Evolutionary conservation across 2,113 vertebrate genomes (phyloP).

Genomic region (Syrmaticus mikado): DNA sequence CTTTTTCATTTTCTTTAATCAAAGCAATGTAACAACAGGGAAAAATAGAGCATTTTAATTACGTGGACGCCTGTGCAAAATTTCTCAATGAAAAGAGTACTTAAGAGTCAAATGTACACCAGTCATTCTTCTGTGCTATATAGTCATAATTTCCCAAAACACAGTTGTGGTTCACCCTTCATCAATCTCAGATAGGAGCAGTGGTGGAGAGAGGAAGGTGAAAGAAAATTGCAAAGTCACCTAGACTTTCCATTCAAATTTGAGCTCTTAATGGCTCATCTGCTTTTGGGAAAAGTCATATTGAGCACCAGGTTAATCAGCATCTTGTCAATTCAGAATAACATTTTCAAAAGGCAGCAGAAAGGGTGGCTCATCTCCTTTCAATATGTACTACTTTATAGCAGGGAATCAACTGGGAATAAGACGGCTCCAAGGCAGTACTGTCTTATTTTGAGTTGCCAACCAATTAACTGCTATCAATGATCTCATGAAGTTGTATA

Average conservation of each 20-base stretch:
- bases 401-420: background rate
- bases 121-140: background rate
- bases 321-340: background rate
- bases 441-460: background rate
- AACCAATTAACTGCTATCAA: background rate
- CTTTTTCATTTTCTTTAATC: background rate
- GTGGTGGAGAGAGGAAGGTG: background rate
- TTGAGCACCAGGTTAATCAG: background rate
- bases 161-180: background rate
- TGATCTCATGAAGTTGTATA: background rate
- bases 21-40: accelerated
- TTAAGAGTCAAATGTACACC: background rate
- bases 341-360: background rate
- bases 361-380: background rate
- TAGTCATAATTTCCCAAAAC: background rate
- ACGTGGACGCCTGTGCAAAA: background rate
- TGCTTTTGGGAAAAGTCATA: background rate
- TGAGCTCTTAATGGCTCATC: background rate
- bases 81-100: background rate
- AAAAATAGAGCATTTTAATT: background rate
- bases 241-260: background rate
- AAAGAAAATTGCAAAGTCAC: background rate
- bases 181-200: background rate
- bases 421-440: background rate
- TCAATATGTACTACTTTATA: background rate